Evolutionary conservation across 1,140 invertebrate species (phyloP), one percentile per base, ranked within the genome.

Genomic region (Drosophila sechellia): DNA sequence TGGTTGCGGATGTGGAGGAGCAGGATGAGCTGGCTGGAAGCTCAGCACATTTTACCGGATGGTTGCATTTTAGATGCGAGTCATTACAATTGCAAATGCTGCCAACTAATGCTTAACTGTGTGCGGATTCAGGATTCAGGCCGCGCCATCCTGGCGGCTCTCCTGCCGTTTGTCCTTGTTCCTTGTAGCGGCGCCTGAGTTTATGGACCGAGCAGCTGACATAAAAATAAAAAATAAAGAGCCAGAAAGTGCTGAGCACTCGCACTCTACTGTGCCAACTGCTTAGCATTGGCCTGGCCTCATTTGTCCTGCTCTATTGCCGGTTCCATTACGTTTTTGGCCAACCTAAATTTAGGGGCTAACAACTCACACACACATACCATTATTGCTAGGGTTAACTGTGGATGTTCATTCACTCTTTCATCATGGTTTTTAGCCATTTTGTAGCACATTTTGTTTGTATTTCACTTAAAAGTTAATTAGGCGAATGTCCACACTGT

Each of bases 81-180:
- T 64, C 79, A 87, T 87, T 87, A 84, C 84, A 87, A 87, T 87
- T 87, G 83, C 84, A 87, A 87, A 87, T 87, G 84, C 63, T 87
- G 83, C 79, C 83, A 83, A 77, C 83, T 73, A 83, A 87, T 83
- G 78, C 52, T 66, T 55, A 85, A 86, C 77, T 86, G 79, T 68
- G 77, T 45, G 42, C 50, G 11, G 11, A 13, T 39, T 39, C 31
- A 31, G 60, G 40, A 73, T 64, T 55, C 61, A 75, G 79, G 65
- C 49, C 59, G 83, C 83, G 81, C 64, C 81, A 72, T 63, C 20
- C 63, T 78, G 81, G 78, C 81, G 17, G 31, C 31, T 34, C 45
- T 57, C 55, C 40, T 48, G 53, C 69, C 42, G 40, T 35, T 40
- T 34, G 48, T 77, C 45, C 66, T 77, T 69, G 37, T 39, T 39